phyloP scores from a whole-genome alignment of 2,113 vertebrate genomes.

The Psammodynastes pulverulentus region DNA sequence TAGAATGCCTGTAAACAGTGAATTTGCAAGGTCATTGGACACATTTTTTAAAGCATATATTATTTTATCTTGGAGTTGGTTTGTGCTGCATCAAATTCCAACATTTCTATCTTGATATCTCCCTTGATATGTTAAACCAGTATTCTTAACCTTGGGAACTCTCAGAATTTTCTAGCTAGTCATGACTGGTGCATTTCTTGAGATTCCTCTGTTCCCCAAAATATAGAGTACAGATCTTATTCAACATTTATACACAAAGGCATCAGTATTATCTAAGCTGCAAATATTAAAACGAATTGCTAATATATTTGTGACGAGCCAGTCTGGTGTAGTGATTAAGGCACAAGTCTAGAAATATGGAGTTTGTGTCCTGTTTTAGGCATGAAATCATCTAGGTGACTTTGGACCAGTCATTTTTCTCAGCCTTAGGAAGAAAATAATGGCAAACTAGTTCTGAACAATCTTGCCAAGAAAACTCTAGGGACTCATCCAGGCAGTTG shows the following conservation, averaged over 20 bases:
- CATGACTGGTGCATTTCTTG: neutral
- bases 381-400: neutral
- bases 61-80: neutral
- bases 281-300: neutral
- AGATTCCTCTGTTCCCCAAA: neutral
- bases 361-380: neutral
- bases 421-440: neutral
- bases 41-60: neutral
- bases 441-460: neutral
- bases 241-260: neutral
- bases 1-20: fast-evolving
- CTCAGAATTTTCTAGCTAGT: neutral
- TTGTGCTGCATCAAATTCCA: neutral
- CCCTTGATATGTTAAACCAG: neutral
- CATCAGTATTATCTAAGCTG: neutral
- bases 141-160: neutral
- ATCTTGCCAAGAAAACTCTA: neutral
- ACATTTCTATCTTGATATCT: neutral
- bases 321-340: neutral
- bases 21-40: neutral
- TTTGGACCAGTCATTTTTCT: neutral
- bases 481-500: neutral
- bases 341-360: neutral
- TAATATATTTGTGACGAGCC: neutral
- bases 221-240: neutral